These are phyloP conservation scores for Falco punctatus DNA, from an alignment of 2,113 vertebrate genomes.

Conservation along the genomic window DNA sequence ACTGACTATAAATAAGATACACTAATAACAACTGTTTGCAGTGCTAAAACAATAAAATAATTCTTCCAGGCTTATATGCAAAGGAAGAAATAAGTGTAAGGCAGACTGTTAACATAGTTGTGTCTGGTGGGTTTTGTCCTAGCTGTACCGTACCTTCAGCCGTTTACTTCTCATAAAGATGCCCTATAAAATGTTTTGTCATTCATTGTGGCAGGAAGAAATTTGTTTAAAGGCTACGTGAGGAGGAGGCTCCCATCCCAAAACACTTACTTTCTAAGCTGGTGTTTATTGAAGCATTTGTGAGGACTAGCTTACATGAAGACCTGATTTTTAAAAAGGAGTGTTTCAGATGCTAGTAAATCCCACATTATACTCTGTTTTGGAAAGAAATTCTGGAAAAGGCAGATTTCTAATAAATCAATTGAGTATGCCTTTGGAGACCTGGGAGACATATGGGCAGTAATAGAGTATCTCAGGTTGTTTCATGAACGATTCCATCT, in stretches of 20 bases:
- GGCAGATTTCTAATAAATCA: conserved; percentile 88
- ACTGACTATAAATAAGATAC: conserved; percentile 78
- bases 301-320: conserved; percentile 37
- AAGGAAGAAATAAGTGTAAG: conserved; percentile 61
- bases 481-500: conserved; percentile 84
- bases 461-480: conserved; percentile 92
- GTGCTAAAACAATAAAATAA: conserved; percentile 77
- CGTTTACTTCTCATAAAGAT: conserved; percentile 60
- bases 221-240: conserved; percentile 64
- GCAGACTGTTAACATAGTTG: conserved; percentile 42
- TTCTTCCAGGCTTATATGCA: conserved; percentile 75
- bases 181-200: conserved; percentile 57
- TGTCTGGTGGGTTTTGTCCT: conserved; percentile 59
- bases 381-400: conserved; percentile 65
- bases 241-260: conserved; percentile 23
- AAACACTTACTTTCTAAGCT: conserved; percentile 73
- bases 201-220: conserved; percentile 22
- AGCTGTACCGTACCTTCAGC: conserved; percentile 23
- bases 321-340: conserved; percentile 30
- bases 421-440: conserved; percentile 84
- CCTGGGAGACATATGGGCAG: conserved; percentile 90
- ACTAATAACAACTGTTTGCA: conserved; percentile 81
- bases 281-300: conserved; percentile 65
- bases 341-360: conserved; percentile 46
- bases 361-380: conserved; percentile 62